A percentile compares a stretch with the other conserved stretches of the same genome.
These are phyloP conservation scores for Busseola fusca DNA, from an alignment of 2,888 invertebrate species.

Conservation along the genomic window DNA sequence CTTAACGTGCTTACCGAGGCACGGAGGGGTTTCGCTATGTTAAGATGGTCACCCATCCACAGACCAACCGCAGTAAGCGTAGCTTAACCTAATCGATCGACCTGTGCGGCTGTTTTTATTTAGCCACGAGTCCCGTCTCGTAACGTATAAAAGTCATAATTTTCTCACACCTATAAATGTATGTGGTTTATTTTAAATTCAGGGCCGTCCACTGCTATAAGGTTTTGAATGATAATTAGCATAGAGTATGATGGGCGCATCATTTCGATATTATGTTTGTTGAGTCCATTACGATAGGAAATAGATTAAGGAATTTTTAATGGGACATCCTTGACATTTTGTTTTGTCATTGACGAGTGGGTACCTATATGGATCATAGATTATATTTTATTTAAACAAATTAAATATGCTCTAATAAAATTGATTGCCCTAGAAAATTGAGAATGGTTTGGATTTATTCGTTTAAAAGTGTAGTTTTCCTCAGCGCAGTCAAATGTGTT, in stretches of 20 bases:
- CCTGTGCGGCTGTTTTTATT: too few relatives aligned
- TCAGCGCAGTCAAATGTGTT: neutral
- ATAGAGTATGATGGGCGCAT: conserved; percentile 65
- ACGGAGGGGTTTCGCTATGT: too few relatives aligned
- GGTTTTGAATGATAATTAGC: conserved; percentile 70
- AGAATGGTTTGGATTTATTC: neutral
- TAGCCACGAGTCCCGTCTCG: too few relatives aligned
- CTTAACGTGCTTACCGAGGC: too few relatives aligned
- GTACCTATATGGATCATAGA: neutral
- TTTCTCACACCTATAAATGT: conserved; percentile 35
- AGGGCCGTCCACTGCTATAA: conserved; percentile 73
- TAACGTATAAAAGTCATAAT: conserved; percentile 24
- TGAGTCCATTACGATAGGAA: conserved; percentile 56
- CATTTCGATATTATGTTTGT: conserved; percentile 56
- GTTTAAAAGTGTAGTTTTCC: neutral
- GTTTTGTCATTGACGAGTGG: conserved; percentile 31
- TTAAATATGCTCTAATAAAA: too few relatives aligned
- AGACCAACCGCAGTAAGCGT: too few relatives aligned
- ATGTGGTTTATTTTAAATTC: conserved; percentile 66
- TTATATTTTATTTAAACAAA: neutral
- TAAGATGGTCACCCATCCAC: too few relatives aligned
- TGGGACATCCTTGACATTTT: conserved; percentile 52
- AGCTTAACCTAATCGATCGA: too few relatives aligned
- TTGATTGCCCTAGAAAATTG: neutral
- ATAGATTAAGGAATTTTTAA: conserved; percentile 59